Evolutionary conservation across 2,113 vertebrate genomes (phyloP).

Genomic region (Rhizomys pruinosus): DNA sequence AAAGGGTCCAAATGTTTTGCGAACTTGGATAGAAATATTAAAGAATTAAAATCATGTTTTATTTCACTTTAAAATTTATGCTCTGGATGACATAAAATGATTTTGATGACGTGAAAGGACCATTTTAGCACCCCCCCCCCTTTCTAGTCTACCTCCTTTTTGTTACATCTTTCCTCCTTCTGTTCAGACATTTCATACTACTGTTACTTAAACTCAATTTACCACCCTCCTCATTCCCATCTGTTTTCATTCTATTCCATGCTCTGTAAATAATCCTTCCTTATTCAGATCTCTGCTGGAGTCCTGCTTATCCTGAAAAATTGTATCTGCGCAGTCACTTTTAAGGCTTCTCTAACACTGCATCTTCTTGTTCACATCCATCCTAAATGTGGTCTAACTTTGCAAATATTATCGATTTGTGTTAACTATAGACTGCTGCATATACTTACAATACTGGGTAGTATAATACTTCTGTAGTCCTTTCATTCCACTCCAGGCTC

Average conservation of each 20-base stretch:
- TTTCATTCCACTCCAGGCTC: neutral
- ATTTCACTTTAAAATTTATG: neutral
- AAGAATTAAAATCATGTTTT: neutral
- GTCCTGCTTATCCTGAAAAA: neutral
- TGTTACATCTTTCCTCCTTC: neutral
- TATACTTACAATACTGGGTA: neutral
- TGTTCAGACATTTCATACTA: neutral
- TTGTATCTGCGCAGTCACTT: neutral
- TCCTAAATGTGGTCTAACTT: neutral
- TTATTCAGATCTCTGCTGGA: neutral
- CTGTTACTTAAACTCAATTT: neutral
- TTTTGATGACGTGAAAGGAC: neutral
- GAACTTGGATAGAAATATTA: conserved; percentile 10
- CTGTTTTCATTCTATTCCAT: neutral
- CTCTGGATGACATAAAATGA: neutral
- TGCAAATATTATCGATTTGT: neutral
- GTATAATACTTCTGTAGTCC: neutral
- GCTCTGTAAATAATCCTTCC: neutral
- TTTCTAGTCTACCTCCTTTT: neutral
- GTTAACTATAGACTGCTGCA: neutral
- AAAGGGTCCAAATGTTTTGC: neutral
- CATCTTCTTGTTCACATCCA: neutral
- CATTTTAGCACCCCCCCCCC: neutral
- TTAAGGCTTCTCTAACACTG: neutral
- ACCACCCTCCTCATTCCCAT: neutral